These are phyloP conservation scores for Apotomis turbidana DNA, from an alignment of 2,888 invertebrate genomes.

Conservation along the genomic window DNA sequence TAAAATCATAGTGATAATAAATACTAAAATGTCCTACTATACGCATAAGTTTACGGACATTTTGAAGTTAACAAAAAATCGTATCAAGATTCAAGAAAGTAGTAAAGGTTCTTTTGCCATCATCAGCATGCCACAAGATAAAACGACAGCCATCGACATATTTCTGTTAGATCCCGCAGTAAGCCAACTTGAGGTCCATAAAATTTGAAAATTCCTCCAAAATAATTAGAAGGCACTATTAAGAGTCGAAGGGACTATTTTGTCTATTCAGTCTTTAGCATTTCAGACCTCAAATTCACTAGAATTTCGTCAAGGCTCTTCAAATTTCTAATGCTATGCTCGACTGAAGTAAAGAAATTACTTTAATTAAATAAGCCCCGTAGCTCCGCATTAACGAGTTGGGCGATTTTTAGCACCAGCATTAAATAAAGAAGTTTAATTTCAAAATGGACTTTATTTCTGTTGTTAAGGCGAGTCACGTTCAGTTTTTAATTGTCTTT, in stretches of 20 bases:
- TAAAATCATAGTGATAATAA: not conserved
- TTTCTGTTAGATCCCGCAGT: not conserved
- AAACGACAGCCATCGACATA: not conserved
- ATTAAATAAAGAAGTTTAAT: conserved; percentile 22
- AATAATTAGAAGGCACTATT: conserved; percentile 1
- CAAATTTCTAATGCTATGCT: conserved; percentile 30
- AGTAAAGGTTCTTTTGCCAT: no score
- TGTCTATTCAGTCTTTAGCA: conserved; percentile 9
- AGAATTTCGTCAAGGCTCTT: conserved; percentile 3
- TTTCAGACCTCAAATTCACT: conserved; percentile 18
- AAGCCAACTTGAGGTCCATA: not conserved
- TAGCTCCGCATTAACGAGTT: conserved; percentile 19
- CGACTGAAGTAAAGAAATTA: conserved; percentile 28
- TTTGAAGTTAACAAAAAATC: no score
- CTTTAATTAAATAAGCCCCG: conserved; percentile 26
- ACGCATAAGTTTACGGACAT: no score
- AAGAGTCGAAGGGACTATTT: conserved; percentile 1
- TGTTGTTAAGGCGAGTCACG: conserved; percentile 27
- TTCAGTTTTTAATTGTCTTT: conserved; percentile 25
- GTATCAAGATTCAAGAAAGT: no score
- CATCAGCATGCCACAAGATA: not conserved
- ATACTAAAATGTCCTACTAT: not conserved
- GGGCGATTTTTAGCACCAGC: conserved; percentile 17
- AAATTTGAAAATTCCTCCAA: not conserved
- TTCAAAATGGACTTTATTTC: conserved; percentile 25